Percentiles rank a stretch among this genome's conserved stretches.
Evolutionary conservation across 2,888 invertebrate genomes (phyloP).

Genomic region (Cephus rjabovi): DNA sequence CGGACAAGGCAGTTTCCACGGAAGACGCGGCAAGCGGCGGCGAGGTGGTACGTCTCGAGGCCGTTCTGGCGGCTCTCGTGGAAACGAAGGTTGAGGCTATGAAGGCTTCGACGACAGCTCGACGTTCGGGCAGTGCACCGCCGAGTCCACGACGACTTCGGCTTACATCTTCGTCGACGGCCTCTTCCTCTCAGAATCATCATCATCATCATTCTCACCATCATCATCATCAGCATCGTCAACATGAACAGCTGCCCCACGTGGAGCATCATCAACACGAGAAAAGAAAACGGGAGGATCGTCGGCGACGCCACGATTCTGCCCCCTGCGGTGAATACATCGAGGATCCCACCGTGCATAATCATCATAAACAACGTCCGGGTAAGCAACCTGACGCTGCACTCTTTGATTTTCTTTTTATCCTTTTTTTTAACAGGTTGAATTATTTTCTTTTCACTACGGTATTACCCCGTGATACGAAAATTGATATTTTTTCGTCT

Average conservation of each 20-base stretch:
- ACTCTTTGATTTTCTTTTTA: neutral
- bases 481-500: neutral
- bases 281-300: conserved; percentile 41
- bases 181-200: conserved; percentile 64
- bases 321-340: conserved; percentile 57
- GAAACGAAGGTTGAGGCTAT: conserved; percentile 78
- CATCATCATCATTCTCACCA: conserved; percentile 52
- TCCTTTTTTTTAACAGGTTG: neutral
- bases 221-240: conserved; percentile 43
- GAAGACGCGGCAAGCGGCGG: conserved; percentile 69
- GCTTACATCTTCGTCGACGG: conserved; percentile 66
- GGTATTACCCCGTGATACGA: neutral
- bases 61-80: conserved; percentile 78
- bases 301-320: conserved; percentile 54
- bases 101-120: conserved; percentile 67
- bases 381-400: conserved; percentile 32
- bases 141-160: conserved; percentile 66
- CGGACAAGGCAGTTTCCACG: conserved; percentile 80
- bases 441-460: neutral
- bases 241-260: conserved; percentile 40
- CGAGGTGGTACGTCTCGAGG: conserved; percentile 76
- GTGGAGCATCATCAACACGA: conserved; percentile 42
- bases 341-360: conserved; percentile 34
- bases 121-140: conserved; percentile 65
- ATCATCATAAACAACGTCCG: conserved; percentile 35